Evolutionary conservation across 1,140 invertebrate species (phyloP).

Genomic region (Drosophila rhopaloa): DNA sequence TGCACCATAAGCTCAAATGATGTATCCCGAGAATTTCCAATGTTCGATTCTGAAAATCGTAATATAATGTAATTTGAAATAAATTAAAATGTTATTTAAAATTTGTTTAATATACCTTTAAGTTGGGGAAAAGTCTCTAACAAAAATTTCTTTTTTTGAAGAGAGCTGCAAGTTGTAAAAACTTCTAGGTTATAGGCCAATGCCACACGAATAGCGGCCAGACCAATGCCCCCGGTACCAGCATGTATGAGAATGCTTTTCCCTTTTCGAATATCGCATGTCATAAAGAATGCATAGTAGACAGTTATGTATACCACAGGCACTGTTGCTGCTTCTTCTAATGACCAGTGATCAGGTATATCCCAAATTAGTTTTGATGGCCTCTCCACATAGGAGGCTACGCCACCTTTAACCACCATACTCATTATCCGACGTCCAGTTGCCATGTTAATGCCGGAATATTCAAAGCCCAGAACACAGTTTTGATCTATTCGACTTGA

Average conservation of each 20-base stretch:
- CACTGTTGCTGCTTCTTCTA: slow-evolving; percentile 95
- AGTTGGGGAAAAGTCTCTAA: slow-evolving; percentile 89
- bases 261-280: slow-evolving; percentile 88
- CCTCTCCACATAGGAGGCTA: slow-evolving; percentile 88
- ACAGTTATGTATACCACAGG: slow-evolving; percentile 94
- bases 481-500: slow-evolving; percentile 87
- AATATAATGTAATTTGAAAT: background rate
- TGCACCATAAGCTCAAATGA: slow-evolving; percentile 87
- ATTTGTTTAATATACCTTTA: slow-evolving; percentile 81
- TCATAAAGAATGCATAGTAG: slow-evolving; percentile 91
- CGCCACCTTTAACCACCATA: slow-evolving; percentile 86
- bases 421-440: slow-evolving; percentile 90
- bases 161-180: slow-evolving; percentile 91
- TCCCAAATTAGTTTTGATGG: slow-evolving; percentile 88
- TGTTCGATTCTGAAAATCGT: slow-evolving; percentile 85
- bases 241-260: slow-evolving; percentile 93
- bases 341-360: slow-evolving; percentile 92
- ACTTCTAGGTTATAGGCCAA: slow-evolving; percentile 89
- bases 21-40: slow-evolving; percentile 88
- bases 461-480: slow-evolving; percentile 91
- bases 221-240: slow-evolving; percentile 95
- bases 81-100: background rate
- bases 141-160: slow-evolving; percentile 91
- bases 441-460: slow-evolving; percentile 86
- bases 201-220: slow-evolving; percentile 93